Evolutionary conservation across 2,797 vertebrate species (phyloP).

Genomic region (Amblyopsis hoosieri): DNA sequence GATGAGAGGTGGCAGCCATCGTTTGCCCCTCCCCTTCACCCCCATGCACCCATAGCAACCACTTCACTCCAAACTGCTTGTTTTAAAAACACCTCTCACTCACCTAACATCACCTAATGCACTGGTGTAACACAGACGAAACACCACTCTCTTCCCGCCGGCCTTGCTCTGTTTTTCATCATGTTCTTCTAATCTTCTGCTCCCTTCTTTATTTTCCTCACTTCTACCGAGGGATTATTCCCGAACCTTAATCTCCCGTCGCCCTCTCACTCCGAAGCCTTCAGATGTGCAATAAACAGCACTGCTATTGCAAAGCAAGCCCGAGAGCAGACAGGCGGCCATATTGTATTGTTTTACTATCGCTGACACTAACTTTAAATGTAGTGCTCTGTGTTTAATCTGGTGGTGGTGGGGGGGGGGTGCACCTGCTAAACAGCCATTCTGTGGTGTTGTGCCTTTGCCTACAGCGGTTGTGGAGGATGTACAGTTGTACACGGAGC

Average conservation of each 20-base stretch:
- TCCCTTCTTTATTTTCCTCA: slow-evolving; percentile 3
- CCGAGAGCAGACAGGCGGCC: slow-evolving; percentile 4
- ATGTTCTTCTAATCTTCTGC: slow-evolving; percentile 59
- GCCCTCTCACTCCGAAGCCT: slow-evolving; percentile 53
- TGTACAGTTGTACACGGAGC: too few relatives aligned
- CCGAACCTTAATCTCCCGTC: slow-evolving; percentile 48
- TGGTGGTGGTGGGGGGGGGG: slow-evolving; percentile 7
- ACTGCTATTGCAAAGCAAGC: slow-evolving; percentile 14
- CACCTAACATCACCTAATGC: neutral
- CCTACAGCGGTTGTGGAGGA: too few relatives aligned
- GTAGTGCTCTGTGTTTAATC: slow-evolving; percentile 41
- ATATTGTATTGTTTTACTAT: neutral
- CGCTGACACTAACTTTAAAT: slow-evolving; percentile 38
- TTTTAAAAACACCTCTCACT: too few relatives aligned
- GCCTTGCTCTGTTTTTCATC: slow-evolving; percentile 67
- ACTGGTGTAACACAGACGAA: slow-evolving; percentile 45
- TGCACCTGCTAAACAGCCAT: slow-evolving; percentile 30
- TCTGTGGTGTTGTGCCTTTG: too few relatives aligned
- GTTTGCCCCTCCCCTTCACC: neutral
- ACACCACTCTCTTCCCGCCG: slow-evolving; percentile 34
- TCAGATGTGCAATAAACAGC: slow-evolving; percentile 57
- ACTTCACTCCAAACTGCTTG: slow-evolving; percentile 34
- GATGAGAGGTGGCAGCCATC: slow-evolving; percentile 10
- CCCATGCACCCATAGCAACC: slow-evolving; percentile 20
- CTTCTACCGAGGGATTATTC: slow-evolving; percentile 48